Evolutionary conservation across 1,140 invertebrate genomes (phyloP).

Genomic region (Pectinophora gossypiella): DNA sequence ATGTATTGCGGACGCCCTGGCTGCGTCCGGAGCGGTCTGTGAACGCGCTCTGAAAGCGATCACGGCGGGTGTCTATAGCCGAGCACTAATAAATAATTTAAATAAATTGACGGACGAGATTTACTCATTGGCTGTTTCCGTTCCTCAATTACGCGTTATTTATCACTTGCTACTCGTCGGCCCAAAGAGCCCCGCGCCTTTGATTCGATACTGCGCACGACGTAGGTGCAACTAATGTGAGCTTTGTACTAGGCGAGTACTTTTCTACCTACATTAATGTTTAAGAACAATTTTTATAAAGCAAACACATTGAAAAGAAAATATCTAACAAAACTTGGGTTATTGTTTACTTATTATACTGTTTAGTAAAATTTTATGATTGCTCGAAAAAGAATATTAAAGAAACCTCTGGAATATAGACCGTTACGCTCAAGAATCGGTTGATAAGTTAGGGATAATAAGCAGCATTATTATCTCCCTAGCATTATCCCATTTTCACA

Average conservation of each 20-base stretch:
- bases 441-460: no score
- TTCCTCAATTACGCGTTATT: conserved; percentile 73
- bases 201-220: background rate
- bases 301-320: no score
- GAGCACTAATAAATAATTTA: conserved; percentile 74
- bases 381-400: no score
- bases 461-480: no score
- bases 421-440: no score
- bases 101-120: conserved; percentile 75
- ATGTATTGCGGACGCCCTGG: conserved; percentile 23
- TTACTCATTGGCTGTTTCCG: conserved; percentile 74
- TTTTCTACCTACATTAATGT: background rate
- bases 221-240: background rate
- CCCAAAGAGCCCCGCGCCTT: conserved; percentile 31
- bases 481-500: no score
- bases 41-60: conserved; percentile 63
- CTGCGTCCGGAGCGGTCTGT: conserved; percentile 54
- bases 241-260: no score
- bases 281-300: no score
- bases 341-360: no score
- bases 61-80: conserved; percentile 69
- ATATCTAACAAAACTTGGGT: no score
- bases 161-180: conserved; percentile 68
- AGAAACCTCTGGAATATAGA: no score
- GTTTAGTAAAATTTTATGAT: no score